phyloP scores from a whole-genome alignment of 2,113 vertebrate genomes.

The Dipodomys stephensi region DNA sequence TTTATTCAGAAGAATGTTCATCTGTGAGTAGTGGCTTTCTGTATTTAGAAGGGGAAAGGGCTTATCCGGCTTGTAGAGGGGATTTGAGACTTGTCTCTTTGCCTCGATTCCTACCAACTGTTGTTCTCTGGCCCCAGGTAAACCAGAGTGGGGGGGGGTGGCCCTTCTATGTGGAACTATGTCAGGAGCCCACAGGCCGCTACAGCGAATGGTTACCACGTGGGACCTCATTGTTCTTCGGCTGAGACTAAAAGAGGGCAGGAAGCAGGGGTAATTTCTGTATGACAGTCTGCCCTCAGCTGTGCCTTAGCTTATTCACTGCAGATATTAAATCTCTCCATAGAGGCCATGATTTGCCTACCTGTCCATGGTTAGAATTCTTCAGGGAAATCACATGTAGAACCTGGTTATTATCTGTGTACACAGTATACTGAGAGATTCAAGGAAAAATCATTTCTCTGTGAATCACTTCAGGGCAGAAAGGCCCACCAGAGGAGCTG shows the following conservation, averaged over 20 bases:
- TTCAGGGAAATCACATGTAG: not conserved
- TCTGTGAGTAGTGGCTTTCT: not conserved
- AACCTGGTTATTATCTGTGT: not conserved
- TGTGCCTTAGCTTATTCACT: not conserved
- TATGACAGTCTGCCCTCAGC: not conserved
- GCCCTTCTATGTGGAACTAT: no score
- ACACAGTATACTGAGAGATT: not conserved
- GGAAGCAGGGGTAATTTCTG: not conserved
- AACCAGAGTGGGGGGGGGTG: no score
- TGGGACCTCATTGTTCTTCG: not conserved
- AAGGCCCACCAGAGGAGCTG: not conserved
- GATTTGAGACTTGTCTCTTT: not conserved
- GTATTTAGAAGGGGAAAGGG: not conserved
- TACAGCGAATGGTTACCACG: not conserved
- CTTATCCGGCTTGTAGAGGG: not conserved
- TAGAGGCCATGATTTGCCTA: not conserved
- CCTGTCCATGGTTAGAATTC: slow-evolving; percentile 32
- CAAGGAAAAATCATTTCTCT: slow-evolving; percentile 38
- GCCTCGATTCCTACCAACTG: not conserved
- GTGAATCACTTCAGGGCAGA: slow-evolving; percentile 47
- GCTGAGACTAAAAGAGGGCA: not conserved
- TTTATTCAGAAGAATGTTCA: not conserved
- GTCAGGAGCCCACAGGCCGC: not conserved
- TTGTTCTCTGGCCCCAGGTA: not conserved
- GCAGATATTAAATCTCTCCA: not conserved